Evolutionary conservation across 2,888 invertebrate genomes (phyloP), one percentile per base, ranked within the genome.

Genomic region (Villa cingulata): DNA sequence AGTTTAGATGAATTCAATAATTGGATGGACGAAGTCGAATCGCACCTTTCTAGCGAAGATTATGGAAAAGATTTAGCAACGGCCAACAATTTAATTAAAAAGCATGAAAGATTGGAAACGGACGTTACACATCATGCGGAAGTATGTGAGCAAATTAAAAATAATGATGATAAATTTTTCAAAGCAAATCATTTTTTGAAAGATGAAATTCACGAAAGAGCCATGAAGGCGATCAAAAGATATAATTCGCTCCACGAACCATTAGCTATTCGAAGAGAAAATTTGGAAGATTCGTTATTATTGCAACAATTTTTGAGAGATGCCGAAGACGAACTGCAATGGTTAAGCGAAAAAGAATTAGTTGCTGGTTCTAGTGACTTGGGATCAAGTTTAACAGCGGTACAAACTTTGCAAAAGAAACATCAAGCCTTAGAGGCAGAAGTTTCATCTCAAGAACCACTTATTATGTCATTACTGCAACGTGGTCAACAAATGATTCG

Each of bases 361-460:
- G 63, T 83, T 7, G 85, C 83, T 1, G 74, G 76, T 3, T 84
- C 84, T 1, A 74, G 74, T 23, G 86, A 87, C 62, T 69, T 86
- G 15, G 83, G 83, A 14, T 73, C 59, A 23, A 69, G 64, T 49
- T 68, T 87, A 46, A 75, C 77, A 2, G 83, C 86, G 15, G 91
- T 92, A 0, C 91, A 94, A 61, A 83, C 84, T 48, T 72, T 94
- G 40, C 86, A 90, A 60, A 96, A 96, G 74, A 95, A 95, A 66
- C 95, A 96, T 61, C 84, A 88, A 62, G 83, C 85, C 0, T 63
- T 97, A 34, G 95, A 96, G 65, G 85, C 89, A 0, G 95, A 96
- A 63, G 73, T 94, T 10, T 73, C 84, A 12, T 85, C 91, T 0
- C 82, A 77, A 59, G 92, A 95, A 64, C 86, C 91, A 0, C 77